A percentile compares a stretch with the other conserved stretches of the same genome.
Conservation (phyloP, 1,140 invertebrate species). For the Antheraea pernyi region DNA sequence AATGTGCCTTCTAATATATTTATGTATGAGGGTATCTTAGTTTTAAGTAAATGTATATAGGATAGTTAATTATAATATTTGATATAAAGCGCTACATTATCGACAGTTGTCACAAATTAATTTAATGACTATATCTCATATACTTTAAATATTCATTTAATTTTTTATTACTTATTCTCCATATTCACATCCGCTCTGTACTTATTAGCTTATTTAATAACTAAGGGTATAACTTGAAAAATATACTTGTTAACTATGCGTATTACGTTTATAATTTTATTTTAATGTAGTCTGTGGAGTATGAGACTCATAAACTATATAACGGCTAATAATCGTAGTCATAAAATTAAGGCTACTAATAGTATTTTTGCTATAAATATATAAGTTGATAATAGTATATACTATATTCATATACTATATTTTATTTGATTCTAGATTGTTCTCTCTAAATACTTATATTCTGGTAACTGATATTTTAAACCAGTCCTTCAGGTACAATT, state of each 20-base stretch:
- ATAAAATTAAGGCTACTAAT: neutral
- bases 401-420: too few relatives aligned
- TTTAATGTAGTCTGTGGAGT: too few relatives aligned
- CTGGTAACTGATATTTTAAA: neutral
- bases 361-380: neutral
- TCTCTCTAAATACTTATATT: too few relatives aligned
- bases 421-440: too few relatives aligned
- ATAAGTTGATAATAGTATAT: too few relatives aligned
- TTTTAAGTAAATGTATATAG: conserved; percentile 46
- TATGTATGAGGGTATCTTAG: conserved; percentile 60
- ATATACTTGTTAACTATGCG: neutral
- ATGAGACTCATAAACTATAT: too few relatives aligned
- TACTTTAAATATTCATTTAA: neutral
- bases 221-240: neutral
- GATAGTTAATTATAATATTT: neutral
- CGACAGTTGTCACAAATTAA: conserved; percentile 9
- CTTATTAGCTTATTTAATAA: neutral
- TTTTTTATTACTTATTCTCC: neutral
- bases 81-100: neutral
- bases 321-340: too few relatives aligned
- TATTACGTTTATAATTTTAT: neutral
- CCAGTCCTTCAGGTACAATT: neutral
- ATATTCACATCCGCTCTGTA: neutral
- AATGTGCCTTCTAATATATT: conserved; percentile 59
- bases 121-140: neutral